Conservation (phyloP, 2,113 vertebrate genomes). For the Eulemur rufifrons region DNA sequence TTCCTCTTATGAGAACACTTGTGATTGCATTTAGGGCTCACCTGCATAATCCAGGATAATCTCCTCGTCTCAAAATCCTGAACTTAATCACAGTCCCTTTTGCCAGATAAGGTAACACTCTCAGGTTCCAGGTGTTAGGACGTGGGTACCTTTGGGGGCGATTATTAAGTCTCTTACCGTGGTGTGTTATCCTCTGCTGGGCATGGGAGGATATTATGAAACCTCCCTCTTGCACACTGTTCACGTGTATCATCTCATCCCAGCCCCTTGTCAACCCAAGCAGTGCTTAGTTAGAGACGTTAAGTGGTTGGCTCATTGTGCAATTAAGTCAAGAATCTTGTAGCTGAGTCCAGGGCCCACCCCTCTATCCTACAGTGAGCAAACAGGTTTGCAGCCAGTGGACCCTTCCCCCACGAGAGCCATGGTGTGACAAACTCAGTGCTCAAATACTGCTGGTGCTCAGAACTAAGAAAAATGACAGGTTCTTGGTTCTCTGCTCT, state of each 20-base stretch:
- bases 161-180: background rate
- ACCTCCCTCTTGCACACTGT: background rate
- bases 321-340: background rate
- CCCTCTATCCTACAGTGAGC: background rate
- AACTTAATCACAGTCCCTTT: background rate
- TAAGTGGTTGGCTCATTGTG: background rate
- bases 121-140: background rate
- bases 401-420: background rate
- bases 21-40: background rate
- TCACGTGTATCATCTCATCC: background rate
- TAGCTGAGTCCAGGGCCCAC: background rate
- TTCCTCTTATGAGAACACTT: background rate
- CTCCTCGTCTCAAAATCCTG: background rate
- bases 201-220: too few species aligned
- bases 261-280: background rate
- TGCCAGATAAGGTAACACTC: background rate
- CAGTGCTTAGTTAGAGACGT: background rate
- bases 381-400: background rate
- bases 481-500: background rate
- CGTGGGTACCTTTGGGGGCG: background rate
- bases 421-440: conserved; percentile 48
- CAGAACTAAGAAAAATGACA: conserved; percentile 21
- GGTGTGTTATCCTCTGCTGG: background rate
- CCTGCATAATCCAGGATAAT: background rate
- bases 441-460: conserved; percentile 66